A percentile compares a stretch with the other conserved stretches of the same genome.
phyloP scores from a whole-genome alignment of 2,888 invertebrate species.

The Rhamnusium bicolor region DNA sequence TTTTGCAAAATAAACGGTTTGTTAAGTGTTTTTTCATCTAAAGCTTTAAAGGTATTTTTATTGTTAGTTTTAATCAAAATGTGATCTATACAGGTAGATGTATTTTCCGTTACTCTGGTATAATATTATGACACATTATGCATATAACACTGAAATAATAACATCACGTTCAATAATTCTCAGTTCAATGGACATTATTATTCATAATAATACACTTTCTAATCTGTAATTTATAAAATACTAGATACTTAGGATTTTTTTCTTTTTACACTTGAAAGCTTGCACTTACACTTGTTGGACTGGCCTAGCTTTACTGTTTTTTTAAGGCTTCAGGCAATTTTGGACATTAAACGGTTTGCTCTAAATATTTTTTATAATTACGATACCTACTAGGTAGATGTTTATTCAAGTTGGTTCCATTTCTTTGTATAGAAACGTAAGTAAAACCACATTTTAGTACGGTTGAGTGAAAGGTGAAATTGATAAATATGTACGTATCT shows the following conservation, averaged over 20 bases:
- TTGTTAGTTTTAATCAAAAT: too few species aligned
- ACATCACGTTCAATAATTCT: constrained; percentile 9
- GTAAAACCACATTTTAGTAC: neutral
- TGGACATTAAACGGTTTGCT: neutral
- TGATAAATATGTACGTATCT: neutral
- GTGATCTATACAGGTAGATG: too few species aligned
- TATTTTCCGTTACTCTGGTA: neutral
- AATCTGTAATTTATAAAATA: constrained; percentile 16
- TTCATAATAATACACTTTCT: constrained; percentile 26
- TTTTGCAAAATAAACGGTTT: too few species aligned
- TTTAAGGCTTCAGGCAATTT: neutral
- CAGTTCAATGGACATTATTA: constrained; percentile 4
- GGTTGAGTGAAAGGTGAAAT: constrained; percentile 11
- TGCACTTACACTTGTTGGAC: neutral
- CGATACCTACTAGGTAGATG: neutral
- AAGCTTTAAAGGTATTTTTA: too few species aligned
- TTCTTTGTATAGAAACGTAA: neutral
- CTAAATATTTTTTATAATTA: neutral
- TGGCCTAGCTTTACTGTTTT: neutral
- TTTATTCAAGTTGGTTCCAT: neutral
- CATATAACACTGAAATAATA: neutral
- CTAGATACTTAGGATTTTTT: neutral
- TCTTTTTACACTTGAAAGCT: neutral
- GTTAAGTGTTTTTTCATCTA: too few species aligned
- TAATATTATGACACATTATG: constrained; percentile 21